Evolutionary conservation across 2,113 vertebrate genomes (phyloP), one percentile per base, ranked within the genome.

Genomic region (Mystacornis crossleyi): DNA sequence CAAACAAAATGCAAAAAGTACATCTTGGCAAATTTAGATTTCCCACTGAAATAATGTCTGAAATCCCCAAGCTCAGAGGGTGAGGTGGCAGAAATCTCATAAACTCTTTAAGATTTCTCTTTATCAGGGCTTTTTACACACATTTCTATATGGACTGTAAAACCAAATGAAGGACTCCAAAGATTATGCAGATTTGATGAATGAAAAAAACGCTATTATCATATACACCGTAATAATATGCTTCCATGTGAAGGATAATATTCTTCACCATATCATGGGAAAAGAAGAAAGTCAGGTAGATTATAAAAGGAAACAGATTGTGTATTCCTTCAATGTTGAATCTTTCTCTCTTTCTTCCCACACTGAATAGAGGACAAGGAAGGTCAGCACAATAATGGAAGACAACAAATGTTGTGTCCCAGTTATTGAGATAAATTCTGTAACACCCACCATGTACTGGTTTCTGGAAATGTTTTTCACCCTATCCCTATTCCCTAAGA

Each of bases 401-500:
- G 16, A 21, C 18, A 50, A 28, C 14, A 62, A 62, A 43, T 7
- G 1, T 42, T 73, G 7, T 58, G 10, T 4, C 11, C 6, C 6
- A 61, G 12, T 61, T 51, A 33, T 3, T 75, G n/a, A 62, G 18
- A 67, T 33, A 43, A 48, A 64, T 75, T 58, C 48, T 54, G 10
- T 71, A 26, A 45, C 4, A 71, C 15, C 8, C 12, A 55, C 3
- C 11, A 8, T 36, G 4, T 54, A 43, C 3, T 9, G 43, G 4
- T 73, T 73, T 72, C 58, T 72, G 21, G 14, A 86, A 57, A 28
- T n/a, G 2, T 28, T 94, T 94, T 64, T 45, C 23, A 73, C 3
- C 33, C 3, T 69, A 10, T 64, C 18, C 12, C 26, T 75, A 0
- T 55, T 85, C 8, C 2, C 0, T 58, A 53, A 40, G 1, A 65